A percentile compares a stretch with the other conserved stretches of the same genome.
Conservation (phyloP, 2,797 vertebrate species). For the Philypnodon macrostomus region DNA sequence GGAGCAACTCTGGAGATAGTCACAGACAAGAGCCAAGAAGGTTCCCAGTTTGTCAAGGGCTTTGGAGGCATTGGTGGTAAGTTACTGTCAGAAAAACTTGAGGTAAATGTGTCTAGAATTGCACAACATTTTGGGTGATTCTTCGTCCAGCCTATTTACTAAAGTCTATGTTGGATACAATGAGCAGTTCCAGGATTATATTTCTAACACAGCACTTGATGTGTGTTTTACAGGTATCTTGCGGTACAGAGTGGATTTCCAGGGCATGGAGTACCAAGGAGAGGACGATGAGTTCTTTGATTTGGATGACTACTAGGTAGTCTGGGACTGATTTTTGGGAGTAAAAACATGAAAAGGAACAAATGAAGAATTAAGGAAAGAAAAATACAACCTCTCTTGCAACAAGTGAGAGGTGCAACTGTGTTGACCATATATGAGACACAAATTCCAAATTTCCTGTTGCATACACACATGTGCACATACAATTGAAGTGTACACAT, state of each 20-base stretch:
- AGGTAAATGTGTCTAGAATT: not conserved
- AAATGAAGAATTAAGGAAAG: constrained; percentile 77
- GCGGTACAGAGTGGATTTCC: constrained; percentile 99
- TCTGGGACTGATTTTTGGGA: constrained; percentile 81
- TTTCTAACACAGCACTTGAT: not conserved
- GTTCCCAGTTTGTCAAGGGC: constrained; percentile 99
- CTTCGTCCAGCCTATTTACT: no score
- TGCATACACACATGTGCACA: constrained; percentile 71
- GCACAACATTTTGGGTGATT: no score
- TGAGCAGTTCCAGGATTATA: no score
- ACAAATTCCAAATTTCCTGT: constrained; percentile 74
- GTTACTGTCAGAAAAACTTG: constrained; percentile 12
- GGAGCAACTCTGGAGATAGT: constrained; percentile 99
- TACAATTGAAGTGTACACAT: constrained; percentile 66
- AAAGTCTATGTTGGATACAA: no score
- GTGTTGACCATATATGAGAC: constrained; percentile 70
- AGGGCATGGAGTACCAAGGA: constrained; percentile 99
- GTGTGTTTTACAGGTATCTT: constrained; percentile 95
- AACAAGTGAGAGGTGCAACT: constrained; percentile 74
- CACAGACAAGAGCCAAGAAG: constrained; percentile 99
- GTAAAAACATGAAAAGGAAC: constrained; percentile 72
- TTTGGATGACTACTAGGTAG: constrained; percentile 99
- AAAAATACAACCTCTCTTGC: constrained; percentile 81
- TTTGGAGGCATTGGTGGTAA: constrained; percentile 99
- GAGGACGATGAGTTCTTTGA: constrained; percentile 99